Conservation (phyloP, 2,113 vertebrate species). For the Rhinolophus sinicus region DNA sequence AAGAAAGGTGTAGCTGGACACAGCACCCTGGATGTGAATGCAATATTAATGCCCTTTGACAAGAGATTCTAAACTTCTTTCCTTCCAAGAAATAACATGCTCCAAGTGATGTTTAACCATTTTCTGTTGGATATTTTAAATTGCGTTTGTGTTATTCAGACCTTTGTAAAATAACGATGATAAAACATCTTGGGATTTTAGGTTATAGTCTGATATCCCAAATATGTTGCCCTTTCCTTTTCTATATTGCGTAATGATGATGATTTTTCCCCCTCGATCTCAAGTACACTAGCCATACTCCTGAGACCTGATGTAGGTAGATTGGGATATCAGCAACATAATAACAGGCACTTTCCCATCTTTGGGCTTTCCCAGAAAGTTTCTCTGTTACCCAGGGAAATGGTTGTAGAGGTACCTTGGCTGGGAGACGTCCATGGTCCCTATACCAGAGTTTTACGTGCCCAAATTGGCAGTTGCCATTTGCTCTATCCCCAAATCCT, state of each 20-base stretch:
- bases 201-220: background rate
- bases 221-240: background rate
- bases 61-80: background rate
- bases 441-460: background rate
- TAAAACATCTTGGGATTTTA: background rate
- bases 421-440: background rate
- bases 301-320: background rate
- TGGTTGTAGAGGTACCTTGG: background rate
- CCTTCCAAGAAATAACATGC: background rate
- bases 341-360: background rate
- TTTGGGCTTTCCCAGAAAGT: background rate
- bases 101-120: background rate
- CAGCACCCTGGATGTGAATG: background rate
- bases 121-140: background rate
- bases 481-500: background rate
- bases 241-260: background rate
- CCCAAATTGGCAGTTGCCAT: background rate
- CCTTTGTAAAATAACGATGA: background rate
- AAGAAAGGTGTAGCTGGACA: background rate
- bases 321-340: background rate
- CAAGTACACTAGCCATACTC: too few relatives aligned
- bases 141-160: background rate
- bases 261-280: background rate
- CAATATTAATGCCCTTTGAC: background rate
- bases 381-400: background rate